A percentile compares a stretch with the other conserved stretches of the same genome.
These are phyloP conservation scores for Neosalanx taihuensis DNA, from an alignment of 2,797 vertebrate species.

Conservation along the genomic window DNA sequence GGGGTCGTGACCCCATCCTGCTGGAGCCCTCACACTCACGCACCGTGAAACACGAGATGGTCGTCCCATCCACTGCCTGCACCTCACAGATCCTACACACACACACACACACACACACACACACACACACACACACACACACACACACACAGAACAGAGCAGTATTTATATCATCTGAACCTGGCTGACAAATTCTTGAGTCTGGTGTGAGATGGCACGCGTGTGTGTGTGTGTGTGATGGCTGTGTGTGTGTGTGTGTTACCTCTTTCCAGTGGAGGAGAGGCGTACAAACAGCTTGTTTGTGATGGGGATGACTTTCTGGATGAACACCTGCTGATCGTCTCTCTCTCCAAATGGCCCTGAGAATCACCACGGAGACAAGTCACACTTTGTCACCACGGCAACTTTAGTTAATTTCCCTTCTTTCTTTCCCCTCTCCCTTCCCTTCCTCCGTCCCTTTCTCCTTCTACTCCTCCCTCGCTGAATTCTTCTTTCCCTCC, in stretches of 20 bases:
- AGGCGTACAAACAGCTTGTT: constrained; percentile 86
- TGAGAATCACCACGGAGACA: constrained; percentile 38
- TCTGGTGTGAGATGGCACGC: not conserved
- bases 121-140: constrained; percentile 17
- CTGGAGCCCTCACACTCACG: constrained; percentile 92
- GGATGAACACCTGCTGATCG: constrained; percentile 91
- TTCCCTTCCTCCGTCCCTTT: too few relatives aligned
- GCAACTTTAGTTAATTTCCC: too few relatives aligned
- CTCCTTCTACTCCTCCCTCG: not conserved
- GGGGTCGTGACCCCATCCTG: constrained; percentile 82
- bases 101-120: constrained; percentile 9
- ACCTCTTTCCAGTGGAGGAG: constrained; percentile 92
- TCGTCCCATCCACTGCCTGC: constrained; percentile 79
- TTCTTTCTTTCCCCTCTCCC: constrained; percentile 74
- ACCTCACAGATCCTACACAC: constrained; percentile 83
- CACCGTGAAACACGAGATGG: constrained; percentile 87
- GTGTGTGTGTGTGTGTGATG: not conserved
- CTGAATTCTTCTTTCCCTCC: not conserved
- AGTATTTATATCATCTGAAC: not conserved
- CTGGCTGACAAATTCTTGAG: too few relatives aligned
- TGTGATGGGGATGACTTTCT: constrained; percentile 87
- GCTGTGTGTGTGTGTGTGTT: not conserved
- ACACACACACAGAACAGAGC: not conserved
- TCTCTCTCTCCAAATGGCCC: constrained; percentile 88
- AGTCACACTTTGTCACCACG: not conserved